Base-by-base conservation (phyloP, 2,113 vertebrate species). In the Myrmophylax atrothorax region DNA sequence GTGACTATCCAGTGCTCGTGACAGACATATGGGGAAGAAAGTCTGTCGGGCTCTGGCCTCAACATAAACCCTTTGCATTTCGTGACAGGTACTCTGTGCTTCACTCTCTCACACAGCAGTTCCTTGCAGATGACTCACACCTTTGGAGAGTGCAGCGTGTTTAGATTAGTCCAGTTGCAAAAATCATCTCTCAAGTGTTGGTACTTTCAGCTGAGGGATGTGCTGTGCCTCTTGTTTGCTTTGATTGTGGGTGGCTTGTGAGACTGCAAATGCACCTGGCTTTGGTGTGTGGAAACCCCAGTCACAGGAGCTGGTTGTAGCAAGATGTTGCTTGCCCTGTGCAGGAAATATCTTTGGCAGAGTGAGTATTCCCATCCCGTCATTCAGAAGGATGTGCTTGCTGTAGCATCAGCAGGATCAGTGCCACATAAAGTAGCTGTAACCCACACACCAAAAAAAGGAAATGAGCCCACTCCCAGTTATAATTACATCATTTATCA, bases 401-500 rank as follows among this genome's bases (percentile, higher is more conserved):
- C 47, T 66, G 46, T 64, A 76, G 77, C 40, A 38, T 8, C 5
- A 2, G 25, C 26, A 79, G 84, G n/a, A 83, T 93, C 7, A 5
- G 37, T 87, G 78, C 31, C 40, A 38, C 1, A 0, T 25, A 73
- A 76, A 87, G 85, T 24, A 91, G 56, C 66, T 89, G 66, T 92
- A 92, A 84, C 42, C 31, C 68, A 67, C 83, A 47, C 64, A 35
- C 16, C 14, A 59, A 1, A 29, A 44, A 56, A 66, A 40, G 59
- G 75, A 90, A 90, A 77, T 14, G 64, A 93, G 75, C 87, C 89
- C 63, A 66, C 58, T 96, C 62, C 40, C 3, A 1, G 33, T 89
- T 93, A 87, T 93, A 88, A 80, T 85, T 83, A 35, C 75, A 85
- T 96, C 78, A 94, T 70, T 50, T 94, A 75, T 91, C 82, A 69